Percentiles rank a stretch among this genome's conserved stretches.
These are phyloP conservation scores for Sweltsa coloradensis DNA, from an alignment of 1,140 invertebrate species.

Conservation along the genomic window DNA sequence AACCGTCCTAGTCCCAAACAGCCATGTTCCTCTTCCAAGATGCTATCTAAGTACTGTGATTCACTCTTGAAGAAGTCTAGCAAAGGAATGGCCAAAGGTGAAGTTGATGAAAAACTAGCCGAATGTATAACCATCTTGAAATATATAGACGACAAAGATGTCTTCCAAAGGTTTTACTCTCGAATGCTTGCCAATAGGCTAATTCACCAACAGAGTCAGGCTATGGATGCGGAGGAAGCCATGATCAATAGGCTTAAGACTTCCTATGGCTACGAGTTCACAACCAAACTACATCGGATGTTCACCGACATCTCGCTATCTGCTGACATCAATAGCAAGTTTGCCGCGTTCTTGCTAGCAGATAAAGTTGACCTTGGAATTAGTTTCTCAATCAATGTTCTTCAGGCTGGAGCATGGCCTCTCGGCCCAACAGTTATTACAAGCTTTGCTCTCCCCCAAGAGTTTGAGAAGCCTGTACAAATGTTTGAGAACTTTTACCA, in stretches of 20 bases:
- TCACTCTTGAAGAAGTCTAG: constrained; percentile 86
- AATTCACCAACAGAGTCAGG: constrained; percentile 88
- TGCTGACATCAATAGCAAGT: constrained; percentile 83
- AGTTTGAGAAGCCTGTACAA: constrained; percentile 80
- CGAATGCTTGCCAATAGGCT: constrained; percentile 81
- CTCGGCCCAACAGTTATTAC: constrained; percentile 66
- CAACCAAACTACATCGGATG: constrained; percentile 96
- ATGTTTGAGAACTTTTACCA: constrained; percentile 93
- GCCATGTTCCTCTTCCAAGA: constrained; percentile 69
- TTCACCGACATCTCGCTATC: constrained; percentile 96
- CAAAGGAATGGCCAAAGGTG: constrained; percentile 71
- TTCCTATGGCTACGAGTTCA: constrained; percentile 96
- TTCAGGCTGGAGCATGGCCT: constrained; percentile 94
- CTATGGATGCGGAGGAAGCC: constrained; percentile 96
- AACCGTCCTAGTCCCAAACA: constrained; percentile 54
- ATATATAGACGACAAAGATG: constrained; percentile 98
- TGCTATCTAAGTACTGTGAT: constrained; percentile 92
- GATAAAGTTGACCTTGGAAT: constrained; percentile 61
- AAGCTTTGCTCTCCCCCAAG: constrained; percentile 75
- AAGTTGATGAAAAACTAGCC: constrained; percentile 76
- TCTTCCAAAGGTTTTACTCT: constrained; percentile 94
- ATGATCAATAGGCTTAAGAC: constrained; percentile 93
- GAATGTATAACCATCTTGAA: constrained; percentile 94
- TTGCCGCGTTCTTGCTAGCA: constrained; percentile 57
- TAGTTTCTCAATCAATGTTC: constrained; percentile 57